These are phyloP conservation scores for Rhysida immarginata DNA, from an alignment of 1,140 invertebrate species.

Conservation along the genomic window DNA sequence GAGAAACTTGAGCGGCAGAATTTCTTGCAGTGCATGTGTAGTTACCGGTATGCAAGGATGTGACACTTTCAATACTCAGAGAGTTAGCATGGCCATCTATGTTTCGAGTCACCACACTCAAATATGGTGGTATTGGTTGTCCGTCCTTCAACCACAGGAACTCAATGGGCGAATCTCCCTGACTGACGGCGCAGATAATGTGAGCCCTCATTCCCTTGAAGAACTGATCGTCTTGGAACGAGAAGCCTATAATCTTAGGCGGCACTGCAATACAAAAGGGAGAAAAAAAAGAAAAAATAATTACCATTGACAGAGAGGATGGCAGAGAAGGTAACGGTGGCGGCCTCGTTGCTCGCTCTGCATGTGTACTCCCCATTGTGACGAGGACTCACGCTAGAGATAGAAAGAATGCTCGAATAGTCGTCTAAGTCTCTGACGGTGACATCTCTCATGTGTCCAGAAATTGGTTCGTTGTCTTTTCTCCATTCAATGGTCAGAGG, in stretches of 20 bases:
- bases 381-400: too few species aligned
- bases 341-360: too few species aligned
- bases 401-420: too few species aligned
- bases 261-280: constrained; percentile 17
- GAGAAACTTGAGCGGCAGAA: constrained; percentile 40
- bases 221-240: too few species aligned
- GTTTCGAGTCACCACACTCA: constrained; percentile 1
- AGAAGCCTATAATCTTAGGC: too few species aligned
- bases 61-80: constrained; percentile 68
- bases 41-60: constrained; percentile 65
- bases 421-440: too few species aligned
- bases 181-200: too few species aligned
- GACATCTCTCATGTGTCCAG: too few species aligned
- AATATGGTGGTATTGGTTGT: constrained; percentile 28
- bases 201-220: constrained; percentile 47
- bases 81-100: constrained; percentile 39
- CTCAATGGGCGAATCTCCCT: constrained; percentile 51
- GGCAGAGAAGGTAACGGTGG: constrained; percentile 42
- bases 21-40: constrained; percentile 58
- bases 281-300: constrained; percentile 13
- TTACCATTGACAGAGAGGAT: too few species aligned
- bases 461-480: too few species aligned
- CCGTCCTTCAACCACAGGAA: constrained; percentile 37
- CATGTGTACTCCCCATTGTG: too few species aligned
- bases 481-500: too few species aligned